These are phyloP conservation scores for Cossypha polioptera DNA, from an alignment of 2,797 vertebrate genomes.

Conservation along the genomic window DNA sequence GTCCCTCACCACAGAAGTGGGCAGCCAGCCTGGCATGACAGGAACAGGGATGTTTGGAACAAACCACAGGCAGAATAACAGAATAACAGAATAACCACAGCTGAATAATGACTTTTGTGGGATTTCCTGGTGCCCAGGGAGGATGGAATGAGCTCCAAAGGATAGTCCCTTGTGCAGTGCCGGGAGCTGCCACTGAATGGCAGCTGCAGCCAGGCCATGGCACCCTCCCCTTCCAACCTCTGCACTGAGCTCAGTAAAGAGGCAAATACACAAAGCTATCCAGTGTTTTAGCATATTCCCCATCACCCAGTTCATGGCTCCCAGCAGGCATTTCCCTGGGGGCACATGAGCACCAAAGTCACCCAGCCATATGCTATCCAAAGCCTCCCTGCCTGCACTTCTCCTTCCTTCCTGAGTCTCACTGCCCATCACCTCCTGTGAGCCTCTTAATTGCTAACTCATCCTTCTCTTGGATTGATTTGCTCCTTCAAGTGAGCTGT, in stretches of 20 bases:
- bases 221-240: background rate
- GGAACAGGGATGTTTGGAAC: background rate
- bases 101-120: background rate
- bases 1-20: rapidly evolving
- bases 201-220: background rate
- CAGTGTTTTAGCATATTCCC: background rate
- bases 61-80: background rate
- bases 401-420: background rate
- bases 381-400: background rate
- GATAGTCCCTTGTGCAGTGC: background rate
- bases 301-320: rapidly evolving
- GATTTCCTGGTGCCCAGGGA: background rate
- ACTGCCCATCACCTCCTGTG: rapidly evolving
- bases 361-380: rapidly evolving
- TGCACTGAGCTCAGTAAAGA: rapidly evolving
- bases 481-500: rapidly evolving
- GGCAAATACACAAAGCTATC: rapidly evolving
- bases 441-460: background rate
- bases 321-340: background rate
- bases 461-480: background rate
- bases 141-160: background rate
- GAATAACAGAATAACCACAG: too few relatives aligned
- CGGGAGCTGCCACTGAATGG: background rate
- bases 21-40: background rate
- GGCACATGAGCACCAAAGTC: background rate